These are phyloP conservation scores for Zele albiditarsus DNA, from an alignment of 2,888 invertebrate species.

Conservation along the genomic window DNA sequence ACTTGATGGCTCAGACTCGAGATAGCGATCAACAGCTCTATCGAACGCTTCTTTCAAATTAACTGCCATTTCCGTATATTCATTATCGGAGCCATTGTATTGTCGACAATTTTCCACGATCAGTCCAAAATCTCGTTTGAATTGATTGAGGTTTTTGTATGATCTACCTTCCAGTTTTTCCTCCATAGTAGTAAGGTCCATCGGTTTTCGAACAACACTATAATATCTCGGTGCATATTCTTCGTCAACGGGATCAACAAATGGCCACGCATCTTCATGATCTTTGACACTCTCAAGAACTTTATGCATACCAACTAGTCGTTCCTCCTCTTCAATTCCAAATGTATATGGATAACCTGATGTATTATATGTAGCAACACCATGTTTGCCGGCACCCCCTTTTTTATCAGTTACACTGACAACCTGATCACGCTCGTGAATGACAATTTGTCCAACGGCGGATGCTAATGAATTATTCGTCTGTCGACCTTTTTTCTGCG, in stretches of 20 bases:
- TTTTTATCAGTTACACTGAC: constrained; percentile 62
- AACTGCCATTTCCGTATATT: constrained; percentile 91
- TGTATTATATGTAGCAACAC: constrained; percentile 61
- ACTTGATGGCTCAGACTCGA: constrained; percentile 86
- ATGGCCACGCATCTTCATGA: constrained; percentile 96
- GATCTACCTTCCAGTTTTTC: constrained; percentile 87
- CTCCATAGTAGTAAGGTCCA: constrained; percentile 92
- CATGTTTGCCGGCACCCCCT: constrained; percentile 57
- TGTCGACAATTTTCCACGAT: constrained; percentile 94
- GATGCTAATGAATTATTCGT: constrained; percentile 91
- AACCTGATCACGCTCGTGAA: constrained; percentile 74
- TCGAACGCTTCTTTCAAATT: constrained; percentile 88
- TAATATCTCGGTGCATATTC: constrained; percentile 90
- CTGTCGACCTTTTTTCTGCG: constrained; percentile 79
- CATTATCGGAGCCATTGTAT: constrained; percentile 94
- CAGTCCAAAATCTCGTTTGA: constrained; percentile 90
- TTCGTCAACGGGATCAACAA: constrained; percentile 93
- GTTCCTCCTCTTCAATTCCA: constrained; percentile 80
- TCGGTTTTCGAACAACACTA: constrained; percentile 81
- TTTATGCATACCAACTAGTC: constrained; percentile 93
- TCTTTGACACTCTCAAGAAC: constrained; percentile 90
- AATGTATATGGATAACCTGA: constrained; percentile 66
- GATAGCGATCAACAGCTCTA: constrained; percentile 86
- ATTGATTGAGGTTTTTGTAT: constrained; percentile 86
- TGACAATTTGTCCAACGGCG: constrained; percentile 88